Percentiles rank a stretch among this genome's conserved stretches.
phyloP scores from a whole-genome alignment of 2,113 vertebrate species.

The Channa argus region DNA sequence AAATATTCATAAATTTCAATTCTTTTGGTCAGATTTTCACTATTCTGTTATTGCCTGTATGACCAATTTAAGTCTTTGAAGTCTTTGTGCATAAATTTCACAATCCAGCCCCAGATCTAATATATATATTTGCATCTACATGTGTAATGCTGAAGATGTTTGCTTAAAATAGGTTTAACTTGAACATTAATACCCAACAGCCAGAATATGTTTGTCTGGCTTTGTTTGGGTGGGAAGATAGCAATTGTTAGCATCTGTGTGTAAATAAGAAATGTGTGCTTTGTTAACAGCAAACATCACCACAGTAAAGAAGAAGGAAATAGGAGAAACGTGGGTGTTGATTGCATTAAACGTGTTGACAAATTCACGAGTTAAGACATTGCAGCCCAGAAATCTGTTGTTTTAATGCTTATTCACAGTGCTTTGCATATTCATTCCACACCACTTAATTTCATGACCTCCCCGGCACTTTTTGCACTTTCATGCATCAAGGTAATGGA shows the following conservation, averaged over 20 bases:
- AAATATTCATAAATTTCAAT: no score
- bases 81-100: no score
- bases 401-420: not conserved
- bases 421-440: not conserved
- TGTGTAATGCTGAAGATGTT: no score
- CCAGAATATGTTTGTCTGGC: no score
- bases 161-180: no score
- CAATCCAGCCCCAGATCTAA: no score
- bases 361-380: not conserved
- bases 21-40: no score
- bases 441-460: not conserved
- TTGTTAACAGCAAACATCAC: not conserved
- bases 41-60: no score
- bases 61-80: no score
- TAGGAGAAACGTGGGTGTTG: not conserved
- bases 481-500: not conserved
- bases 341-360: conserved; percentile 7
- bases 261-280: not conserved
- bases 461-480: not conserved
- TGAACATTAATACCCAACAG: no score
- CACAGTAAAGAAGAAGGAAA: not conserved
- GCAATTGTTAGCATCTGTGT: not conserved
- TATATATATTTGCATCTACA: no score
- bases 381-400: not conserved
- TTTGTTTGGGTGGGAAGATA: no score